Evolutionary conservation across 1,140 invertebrate species (phyloP).

Genomic region (Tetranychus cinnabarinus): DNA sequence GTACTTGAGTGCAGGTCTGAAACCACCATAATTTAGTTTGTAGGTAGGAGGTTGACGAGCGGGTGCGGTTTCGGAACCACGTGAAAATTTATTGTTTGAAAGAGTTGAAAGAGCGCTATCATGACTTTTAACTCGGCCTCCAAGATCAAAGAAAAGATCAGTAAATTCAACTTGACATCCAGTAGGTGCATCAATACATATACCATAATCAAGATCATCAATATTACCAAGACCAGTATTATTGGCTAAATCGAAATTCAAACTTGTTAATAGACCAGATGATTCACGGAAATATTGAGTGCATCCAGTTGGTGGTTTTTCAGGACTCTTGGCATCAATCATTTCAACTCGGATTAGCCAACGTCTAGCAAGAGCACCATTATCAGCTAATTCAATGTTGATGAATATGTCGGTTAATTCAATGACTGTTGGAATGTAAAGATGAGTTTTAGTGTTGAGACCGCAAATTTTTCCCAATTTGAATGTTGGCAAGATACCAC

Average conservation of each 20-base stretch:
- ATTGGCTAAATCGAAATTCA: conserved; percentile 23
- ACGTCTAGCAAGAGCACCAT: conserved; percentile 1
- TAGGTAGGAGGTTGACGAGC: neutral
- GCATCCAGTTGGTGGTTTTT: conserved; percentile 43
- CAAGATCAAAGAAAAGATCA: neutral
- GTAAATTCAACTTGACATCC: neutral
- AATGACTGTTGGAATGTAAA: conserved; percentile 31
- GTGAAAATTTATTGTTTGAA: neutral
- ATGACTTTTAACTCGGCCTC: neutral
- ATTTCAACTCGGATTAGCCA: conserved; percentile 8
- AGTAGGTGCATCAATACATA: neutral
- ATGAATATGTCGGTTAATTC: conserved; percentile 7
- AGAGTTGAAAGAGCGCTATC: neutral
- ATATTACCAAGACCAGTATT: neutral
- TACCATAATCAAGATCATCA: neutral
- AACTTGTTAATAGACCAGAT: conserved; percentile 40
- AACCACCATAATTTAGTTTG: no score
- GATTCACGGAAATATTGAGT: conserved; percentile 42
- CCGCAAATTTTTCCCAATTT: conserved; percentile 42
- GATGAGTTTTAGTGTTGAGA: conserved; percentile 42
- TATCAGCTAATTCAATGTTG: conserved; percentile 24
- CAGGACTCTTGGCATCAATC: conserved; percentile 3
- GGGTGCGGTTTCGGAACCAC: neutral
- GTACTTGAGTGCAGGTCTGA: no score
- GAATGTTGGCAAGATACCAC: conserved; percentile 29